Conservation (phyloP, 2,797 vertebrate species). For the Premnoplex brunnescens region DNA sequence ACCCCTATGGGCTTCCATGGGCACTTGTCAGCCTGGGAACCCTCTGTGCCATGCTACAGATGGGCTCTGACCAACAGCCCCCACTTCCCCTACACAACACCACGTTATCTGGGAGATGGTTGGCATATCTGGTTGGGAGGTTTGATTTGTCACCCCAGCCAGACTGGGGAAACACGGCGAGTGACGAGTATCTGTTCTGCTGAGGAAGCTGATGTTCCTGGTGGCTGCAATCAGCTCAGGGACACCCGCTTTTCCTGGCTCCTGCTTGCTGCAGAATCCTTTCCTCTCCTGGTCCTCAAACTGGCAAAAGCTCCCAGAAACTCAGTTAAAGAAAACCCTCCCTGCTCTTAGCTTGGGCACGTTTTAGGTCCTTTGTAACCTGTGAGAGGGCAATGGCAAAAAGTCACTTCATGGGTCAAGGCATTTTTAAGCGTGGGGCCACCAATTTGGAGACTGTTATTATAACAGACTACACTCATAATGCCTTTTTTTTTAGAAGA, state of each 20-base stretch:
- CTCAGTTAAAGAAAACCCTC: neutral
- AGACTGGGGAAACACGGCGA: neutral
- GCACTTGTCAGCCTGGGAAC: neutral
- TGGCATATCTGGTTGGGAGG: neutral
- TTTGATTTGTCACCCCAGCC: neutral
- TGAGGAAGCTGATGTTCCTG: accelerated
- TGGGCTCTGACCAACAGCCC: neutral
- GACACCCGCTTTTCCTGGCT: neutral
- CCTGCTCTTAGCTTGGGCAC: neutral
- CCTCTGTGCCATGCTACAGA: accelerated
- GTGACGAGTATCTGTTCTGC: neutral
- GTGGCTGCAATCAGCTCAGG: neutral
- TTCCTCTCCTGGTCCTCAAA: neutral
- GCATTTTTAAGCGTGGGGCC: neutral
- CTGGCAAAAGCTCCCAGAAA: neutral
- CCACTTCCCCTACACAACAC: neutral
- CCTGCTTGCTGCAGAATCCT: neutral
- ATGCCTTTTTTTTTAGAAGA: neutral
- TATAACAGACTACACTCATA: neutral
- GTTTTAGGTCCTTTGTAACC: neutral
- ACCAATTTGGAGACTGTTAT: neutral
- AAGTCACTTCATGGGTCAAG: neutral
- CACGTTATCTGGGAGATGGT: neutral
- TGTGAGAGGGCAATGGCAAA: neutral
- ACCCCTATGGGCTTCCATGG: accelerated